These are phyloP conservation scores for Urocitellus parryii DNA, from an alignment of 2,113 vertebrate genomes.

Conservation along the genomic window DNA sequence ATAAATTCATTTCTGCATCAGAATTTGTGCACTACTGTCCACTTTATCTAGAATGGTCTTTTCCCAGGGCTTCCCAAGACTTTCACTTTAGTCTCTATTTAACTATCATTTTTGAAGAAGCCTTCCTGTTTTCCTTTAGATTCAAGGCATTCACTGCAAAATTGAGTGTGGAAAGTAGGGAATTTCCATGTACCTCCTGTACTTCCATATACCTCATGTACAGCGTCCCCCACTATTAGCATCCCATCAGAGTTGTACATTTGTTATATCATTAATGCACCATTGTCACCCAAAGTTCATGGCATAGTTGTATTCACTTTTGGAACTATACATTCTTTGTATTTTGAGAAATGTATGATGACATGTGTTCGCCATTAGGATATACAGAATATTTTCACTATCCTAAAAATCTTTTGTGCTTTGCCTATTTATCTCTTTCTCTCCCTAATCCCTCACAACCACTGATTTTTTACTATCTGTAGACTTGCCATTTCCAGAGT, in stretches of 20 bases:
- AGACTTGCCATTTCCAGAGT: slow-evolving; percentile 1
- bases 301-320: neutral
- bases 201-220: no score
- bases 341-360: slow-evolving; percentile 30
- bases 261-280: neutral
- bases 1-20: slow-evolving; percentile 7
- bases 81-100: neutral
- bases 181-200: neutral
- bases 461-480: neutral
- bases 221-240: neutral
- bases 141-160: neutral
- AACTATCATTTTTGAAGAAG: neutral
- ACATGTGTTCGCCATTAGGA: neutral
- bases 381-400: neutral
- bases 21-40: neutral
- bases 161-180: neutral
- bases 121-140: neutral
- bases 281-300: neutral
- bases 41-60: neutral
- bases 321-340: neutral
- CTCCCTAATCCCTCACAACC: neutral
- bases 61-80: neutral
- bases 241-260: neutral
- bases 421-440: neutral
- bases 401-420: neutral